A percentile compares a stretch with the other conserved stretches of the same genome.
Conservation (phyloP, 2,113 vertebrate genomes). For the Genyomyrus donnyi region DNA sequence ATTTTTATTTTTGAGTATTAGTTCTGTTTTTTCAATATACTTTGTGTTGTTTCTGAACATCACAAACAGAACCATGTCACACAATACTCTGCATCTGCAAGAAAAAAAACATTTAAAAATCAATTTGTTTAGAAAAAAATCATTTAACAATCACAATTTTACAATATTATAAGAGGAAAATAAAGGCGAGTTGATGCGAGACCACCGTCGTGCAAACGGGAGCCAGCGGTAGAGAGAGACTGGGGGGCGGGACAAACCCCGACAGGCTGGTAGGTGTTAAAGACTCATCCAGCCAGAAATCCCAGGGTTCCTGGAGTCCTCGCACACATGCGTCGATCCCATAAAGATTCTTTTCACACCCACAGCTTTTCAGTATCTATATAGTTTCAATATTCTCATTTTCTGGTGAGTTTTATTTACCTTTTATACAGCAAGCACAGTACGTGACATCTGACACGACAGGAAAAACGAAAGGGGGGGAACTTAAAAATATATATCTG, state of each 20-base stretch:
- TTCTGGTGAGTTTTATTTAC: slow-evolving; percentile 51
- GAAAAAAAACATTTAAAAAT: slow-evolving; percentile 48
- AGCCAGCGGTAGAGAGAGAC: slow-evolving; percentile 27
- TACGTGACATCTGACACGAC: slow-evolving; percentile 67
- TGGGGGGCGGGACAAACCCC: slow-evolving; percentile 50
- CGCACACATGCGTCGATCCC: slow-evolving; percentile 59
- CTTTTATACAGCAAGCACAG: slow-evolving; percentile 55
- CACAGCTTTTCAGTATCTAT: slow-evolving; percentile 41
- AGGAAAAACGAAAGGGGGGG: slow-evolving; percentile 57
- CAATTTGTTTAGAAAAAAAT: slow-evolving; percentile 65
- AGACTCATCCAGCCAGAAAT: slow-evolving; percentile 64
- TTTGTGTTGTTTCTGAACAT: slow-evolving; percentile 26
- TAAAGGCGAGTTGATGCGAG: slow-evolving; percentile 71
- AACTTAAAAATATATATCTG: slow-evolving; percentile 34
- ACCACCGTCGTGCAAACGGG: slow-evolving; percentile 62
- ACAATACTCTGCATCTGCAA: slow-evolving; percentile 74
- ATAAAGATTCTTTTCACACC: slow-evolving; percentile 25
- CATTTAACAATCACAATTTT: slow-evolving; percentile 72
- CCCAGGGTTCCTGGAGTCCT: slow-evolving; percentile 63
- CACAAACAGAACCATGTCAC: slow-evolving; percentile 75
- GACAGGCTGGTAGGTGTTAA: slow-evolving; percentile 52
- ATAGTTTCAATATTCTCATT: slow-evolving; percentile 51
- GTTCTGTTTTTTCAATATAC: slow-evolving; percentile 34
- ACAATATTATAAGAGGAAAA: slow-evolving; percentile 68
- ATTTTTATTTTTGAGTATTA: slow-evolving; percentile 17